These are phyloP conservation scores for Phodopus roborovskii DNA, from an alignment of 2,113 vertebrate genomes.

Conservation along the genomic window DNA sequence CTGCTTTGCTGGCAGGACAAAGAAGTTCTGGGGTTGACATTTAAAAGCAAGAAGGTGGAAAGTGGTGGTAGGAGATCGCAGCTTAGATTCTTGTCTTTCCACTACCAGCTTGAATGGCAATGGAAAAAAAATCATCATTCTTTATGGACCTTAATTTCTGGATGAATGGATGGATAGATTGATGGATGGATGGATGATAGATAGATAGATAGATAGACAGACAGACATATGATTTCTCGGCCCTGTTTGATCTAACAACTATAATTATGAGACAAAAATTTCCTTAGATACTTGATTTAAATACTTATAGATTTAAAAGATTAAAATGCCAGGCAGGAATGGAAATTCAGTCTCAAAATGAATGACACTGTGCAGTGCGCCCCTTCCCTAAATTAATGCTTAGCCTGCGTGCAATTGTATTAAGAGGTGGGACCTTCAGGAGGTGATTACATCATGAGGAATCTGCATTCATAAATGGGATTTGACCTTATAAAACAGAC, in stretches of 20 bases:
- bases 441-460: background rate
- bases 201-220: background rate
- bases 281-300: background rate
- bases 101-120: background rate
- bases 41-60: background rate
- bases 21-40: background rate
- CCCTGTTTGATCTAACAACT: background rate
- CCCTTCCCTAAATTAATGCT: background rate
- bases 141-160: background rate
- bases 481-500: too few species aligned
- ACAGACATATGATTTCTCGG: constrained; percentile 13
- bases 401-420: background rate
- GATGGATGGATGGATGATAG: background rate
- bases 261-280: background rate
- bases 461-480: background rate
- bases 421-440: background rate
- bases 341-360: constrained; percentile 13
- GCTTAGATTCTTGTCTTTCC: background rate
- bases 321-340: background rate
- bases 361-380: background rate
- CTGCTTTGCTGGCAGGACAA: background rate
- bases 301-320: background rate
- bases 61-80: background rate
- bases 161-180: background rate
- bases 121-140: background rate